These are phyloP conservation scores for Zaprionus ornatus DNA, from an alignment of 1,140 invertebrate species.

Conservation along the genomic window DNA sequence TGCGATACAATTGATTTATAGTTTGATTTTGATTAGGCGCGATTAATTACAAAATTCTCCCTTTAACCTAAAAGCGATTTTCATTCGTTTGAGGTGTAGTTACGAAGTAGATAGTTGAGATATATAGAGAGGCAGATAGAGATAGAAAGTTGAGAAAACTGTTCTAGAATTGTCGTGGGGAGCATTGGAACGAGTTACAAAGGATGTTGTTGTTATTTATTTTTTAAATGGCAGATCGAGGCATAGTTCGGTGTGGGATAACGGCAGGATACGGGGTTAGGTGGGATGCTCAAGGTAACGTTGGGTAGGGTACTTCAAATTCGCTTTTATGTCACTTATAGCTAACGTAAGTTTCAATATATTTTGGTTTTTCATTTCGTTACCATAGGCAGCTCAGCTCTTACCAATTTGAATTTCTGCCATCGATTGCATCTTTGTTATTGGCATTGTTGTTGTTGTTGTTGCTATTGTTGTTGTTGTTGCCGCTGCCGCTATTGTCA, in stretches of 20 bases:
- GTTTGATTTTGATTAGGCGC: conserved; percentile 53
- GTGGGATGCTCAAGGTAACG: not conserved
- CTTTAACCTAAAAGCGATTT: conserved; percentile 82
- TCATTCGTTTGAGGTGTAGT: conserved; percentile 61
- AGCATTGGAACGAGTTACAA: conserved; percentile 58
- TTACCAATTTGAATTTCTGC: conserved; percentile 76
- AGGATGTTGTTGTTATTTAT: conserved; percentile 53
- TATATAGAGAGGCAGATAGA: conserved; percentile 59
- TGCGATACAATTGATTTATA: conserved; percentile 34
- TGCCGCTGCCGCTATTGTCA: conserved; percentile 40
- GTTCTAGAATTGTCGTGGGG: conserved; percentile 66
- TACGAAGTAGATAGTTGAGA: conserved; percentile 48
- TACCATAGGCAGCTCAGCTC: conserved; percentile 59
- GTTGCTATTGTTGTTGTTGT: conserved; percentile 33
- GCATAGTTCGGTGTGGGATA: conserved; percentile 52
- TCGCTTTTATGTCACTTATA: conserved; percentile 80
- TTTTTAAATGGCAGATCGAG: conserved; percentile 50
- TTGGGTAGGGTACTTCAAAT: conserved; percentile 66
- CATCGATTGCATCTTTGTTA: conserved; percentile 69
- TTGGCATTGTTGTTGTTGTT: conserved; percentile 60
- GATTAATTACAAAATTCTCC: conserved; percentile 82
- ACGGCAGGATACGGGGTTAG: conserved; percentile 32
- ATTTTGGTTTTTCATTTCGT: conserved; percentile 21
- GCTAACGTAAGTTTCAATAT: conserved; percentile 60
- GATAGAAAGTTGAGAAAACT: conserved; percentile 63